Percentiles rank a stretch among this genome's conserved stretches.
Conservation (phyloP, 2,888 invertebrate genomes). For the Lasius platythorax region DNA sequence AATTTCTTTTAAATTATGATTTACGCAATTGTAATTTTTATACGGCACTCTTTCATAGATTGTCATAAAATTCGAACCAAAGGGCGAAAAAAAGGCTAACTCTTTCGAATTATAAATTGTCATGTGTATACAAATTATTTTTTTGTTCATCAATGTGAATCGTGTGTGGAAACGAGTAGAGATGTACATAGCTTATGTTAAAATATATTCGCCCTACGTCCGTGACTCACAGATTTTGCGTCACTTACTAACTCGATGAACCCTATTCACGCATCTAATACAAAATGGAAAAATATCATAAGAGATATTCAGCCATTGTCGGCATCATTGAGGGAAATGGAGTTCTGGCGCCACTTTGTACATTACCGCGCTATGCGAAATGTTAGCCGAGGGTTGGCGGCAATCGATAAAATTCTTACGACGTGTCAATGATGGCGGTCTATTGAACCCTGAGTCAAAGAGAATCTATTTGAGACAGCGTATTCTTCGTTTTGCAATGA, state of each 20-base stretch:
- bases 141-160: neutral
- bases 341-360: conserved; percentile 43
- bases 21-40: neutral
- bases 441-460: conserved; percentile 21
- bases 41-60: neutral
- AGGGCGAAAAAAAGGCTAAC: neutral
- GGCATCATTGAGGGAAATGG: conserved; percentile 40
- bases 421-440: conserved; percentile 57
- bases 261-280: conserved; percentile 28
- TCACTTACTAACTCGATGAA: neutral
- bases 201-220: neutral
- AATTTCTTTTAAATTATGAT: neutral
- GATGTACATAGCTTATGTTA: neutral
- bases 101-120: neutral
- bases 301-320: conserved; percentile 57
- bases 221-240: conserved; percentile 1
- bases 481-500: neutral
- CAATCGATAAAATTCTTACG: conserved; percentile 69
- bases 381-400: conserved; percentile 27
- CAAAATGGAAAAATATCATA: conserved; percentile 49
- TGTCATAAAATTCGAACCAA: neutral
- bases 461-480: neutral
- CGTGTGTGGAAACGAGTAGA: neutral
- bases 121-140: neutral
- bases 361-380: conserved; percentile 42